Evolutionary conservation across 1,140 invertebrate genomes (phyloP), one percentile per base, ranked within the genome.

Genomic region (Macrobrachium nipponense): DNA sequence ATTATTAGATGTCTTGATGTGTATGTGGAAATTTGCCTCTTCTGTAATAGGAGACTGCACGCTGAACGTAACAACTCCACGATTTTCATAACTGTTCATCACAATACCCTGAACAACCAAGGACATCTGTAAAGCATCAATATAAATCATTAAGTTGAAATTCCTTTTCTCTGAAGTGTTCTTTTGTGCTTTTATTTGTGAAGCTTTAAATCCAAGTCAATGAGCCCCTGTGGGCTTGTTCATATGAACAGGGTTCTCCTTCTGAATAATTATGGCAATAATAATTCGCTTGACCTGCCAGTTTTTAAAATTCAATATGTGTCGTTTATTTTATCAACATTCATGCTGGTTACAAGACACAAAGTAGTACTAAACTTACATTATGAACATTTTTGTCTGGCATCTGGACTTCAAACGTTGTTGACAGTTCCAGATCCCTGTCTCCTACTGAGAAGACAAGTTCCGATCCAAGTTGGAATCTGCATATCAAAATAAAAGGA

Each of bases 381-480:
- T 73, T 82, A 72, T 82, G 80, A 3, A n/a, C 58, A 12, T 72
- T 58, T 60, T 66, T 58, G 18, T 44, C 20, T 6, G 80, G 80
- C n/a, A 82, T 51, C 12, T 60, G 68, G 2, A 82, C 36, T 36
- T 82, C 68, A 73, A 82, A 82, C 10, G 27, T 60, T 36, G 64
- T 82, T 20, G 18, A 17, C n/a, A 82, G n/a, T 60, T 51, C 51
- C 23, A 82, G 59, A 58, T 82, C 68, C 20, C 60, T 75, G n/a
- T 82, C 51, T 3, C 66, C 70, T 15, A 82, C 23, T n/a, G 68
- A 72, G 18, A 82, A 60, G 17, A 27, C 59, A 23, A 82, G 68
- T 18, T 73, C 66, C 15, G 80, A 73, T 60, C 80, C 80, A 3
- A 60, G 23, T 18, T 73, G 44, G 43, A 82, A 82, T 60, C 80